Evolutionary conservation across 2,888 invertebrate genomes (phyloP).

Genomic region (Parnassius smintheus): DNA sequence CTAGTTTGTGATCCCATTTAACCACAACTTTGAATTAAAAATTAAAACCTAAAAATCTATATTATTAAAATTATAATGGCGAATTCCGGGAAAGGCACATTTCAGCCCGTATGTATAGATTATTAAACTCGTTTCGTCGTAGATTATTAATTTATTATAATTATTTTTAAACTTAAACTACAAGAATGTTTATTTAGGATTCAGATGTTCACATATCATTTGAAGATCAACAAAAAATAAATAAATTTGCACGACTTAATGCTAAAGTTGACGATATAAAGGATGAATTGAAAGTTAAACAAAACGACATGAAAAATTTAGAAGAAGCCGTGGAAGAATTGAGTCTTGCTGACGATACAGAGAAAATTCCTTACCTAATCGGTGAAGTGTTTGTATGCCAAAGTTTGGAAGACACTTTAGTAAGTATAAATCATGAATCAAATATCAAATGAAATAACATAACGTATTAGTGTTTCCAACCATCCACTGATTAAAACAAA

Average conservation of each 20-base stretch:
- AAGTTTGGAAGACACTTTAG: conserved; percentile 87
- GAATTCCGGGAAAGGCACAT: conserved; percentile 82
- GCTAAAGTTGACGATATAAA: conserved; percentile 95
- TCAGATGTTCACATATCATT: conserved; percentile 96
- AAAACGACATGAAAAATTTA: conserved; percentile 94
- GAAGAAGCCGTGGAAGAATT: conserved; percentile 96
- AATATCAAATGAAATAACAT: conserved; percentile 9
- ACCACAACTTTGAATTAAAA: not conserved
- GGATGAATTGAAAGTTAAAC: conserved; percentile 91
- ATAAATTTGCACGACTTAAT: conserved; percentile 96
- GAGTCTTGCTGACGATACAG: conserved; percentile 87
- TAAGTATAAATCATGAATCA: conserved; percentile 44
- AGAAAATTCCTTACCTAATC: conserved; percentile 89
- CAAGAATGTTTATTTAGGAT: conserved; percentile 71
- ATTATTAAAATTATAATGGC: conserved; percentile 45
- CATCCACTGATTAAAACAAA: too few species aligned
- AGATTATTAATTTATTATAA: too few species aligned
- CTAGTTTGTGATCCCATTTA: too few species aligned
- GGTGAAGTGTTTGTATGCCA: conserved; percentile 95
- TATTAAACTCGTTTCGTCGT: conserved; percentile 26
- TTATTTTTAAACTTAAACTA: conserved; percentile 13
- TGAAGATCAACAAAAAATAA: conserved; percentile 98
- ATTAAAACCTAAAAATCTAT: not conserved
- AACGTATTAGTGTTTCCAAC: not conserved
- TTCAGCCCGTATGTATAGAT: conserved; percentile 83